Evolutionary conservation across 2,797 vertebrate species (phyloP).

Genomic region (Crenichthys baileyi): DNA sequence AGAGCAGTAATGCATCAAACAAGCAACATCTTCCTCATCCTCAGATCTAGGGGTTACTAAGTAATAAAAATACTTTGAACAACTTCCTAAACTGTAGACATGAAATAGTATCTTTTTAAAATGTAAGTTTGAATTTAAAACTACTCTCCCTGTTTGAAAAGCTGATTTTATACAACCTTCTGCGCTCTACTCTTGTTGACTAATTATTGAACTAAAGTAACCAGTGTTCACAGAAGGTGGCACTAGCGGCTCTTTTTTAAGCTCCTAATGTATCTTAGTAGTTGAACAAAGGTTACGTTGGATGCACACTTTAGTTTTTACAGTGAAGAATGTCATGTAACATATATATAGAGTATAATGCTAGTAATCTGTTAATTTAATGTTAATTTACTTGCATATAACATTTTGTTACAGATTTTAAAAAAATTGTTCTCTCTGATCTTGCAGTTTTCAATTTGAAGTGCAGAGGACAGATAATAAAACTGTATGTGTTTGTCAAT

Average conservation of each 20-base stretch:
- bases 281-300: constrained; percentile 25
- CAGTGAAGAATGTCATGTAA: constrained; percentile 21
- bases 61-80: background rate
- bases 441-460: constrained; percentile 14
- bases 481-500: constrained; percentile 6
- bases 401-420: constrained; percentile 1
- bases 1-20: constrained; percentile 55
- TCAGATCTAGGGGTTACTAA: background rate
- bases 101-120: background rate
- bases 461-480: constrained; percentile 22
- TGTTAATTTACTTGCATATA: background rate
- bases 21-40: background rate
- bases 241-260: constrained; percentile 60
- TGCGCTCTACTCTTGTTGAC: background rate
- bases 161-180: background rate
- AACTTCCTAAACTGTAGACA: background rate
- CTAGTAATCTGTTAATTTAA: background rate
- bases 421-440: constrained; percentile 13
- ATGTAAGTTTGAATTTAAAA: background rate
- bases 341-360: constrained; percentile 7
- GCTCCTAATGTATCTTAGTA: background rate
- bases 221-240: constrained; percentile 70
- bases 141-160: background rate
- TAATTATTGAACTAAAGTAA: constrained; percentile 11
- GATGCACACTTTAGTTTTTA: constrained; percentile 16